Evolutionary conservation across 2,888 invertebrate species (phyloP).

Genomic region (Callosobruchus maculatus): DNA sequence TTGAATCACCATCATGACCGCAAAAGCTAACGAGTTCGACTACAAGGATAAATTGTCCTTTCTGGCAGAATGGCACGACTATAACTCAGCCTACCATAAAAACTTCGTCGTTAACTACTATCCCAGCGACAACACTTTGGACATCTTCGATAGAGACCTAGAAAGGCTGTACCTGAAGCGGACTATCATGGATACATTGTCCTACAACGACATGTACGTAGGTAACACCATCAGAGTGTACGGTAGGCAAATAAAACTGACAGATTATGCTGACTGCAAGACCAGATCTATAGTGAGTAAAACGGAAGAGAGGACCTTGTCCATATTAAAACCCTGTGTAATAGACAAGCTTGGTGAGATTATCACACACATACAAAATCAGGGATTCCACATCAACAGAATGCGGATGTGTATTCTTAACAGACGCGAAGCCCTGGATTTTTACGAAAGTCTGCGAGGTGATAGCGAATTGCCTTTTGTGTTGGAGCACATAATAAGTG

Average conservation of each 20-base stretch:
- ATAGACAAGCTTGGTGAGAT: slow-evolving; percentile 71
- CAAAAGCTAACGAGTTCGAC: slow-evolving; percentile 37
- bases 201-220: slow-evolving; percentile 66
- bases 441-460: slow-evolving; percentile 58
- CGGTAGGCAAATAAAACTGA: slow-evolving; percentile 65
- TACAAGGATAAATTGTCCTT: slow-evolving; percentile 60
- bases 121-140: slow-evolving; percentile 72
- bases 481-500: slow-evolving; percentile 63
- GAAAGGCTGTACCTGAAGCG: slow-evolving; percentile 55
- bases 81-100: slow-evolving; percentile 68
- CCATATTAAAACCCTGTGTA: slow-evolving; percentile 72
- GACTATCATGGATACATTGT: slow-evolving; percentile 64
- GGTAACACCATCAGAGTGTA: slow-evolving; percentile 65
- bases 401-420: slow-evolving; percentile 70
- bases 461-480: slow-evolving; percentile 63
- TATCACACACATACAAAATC: slow-evolving; percentile 60
- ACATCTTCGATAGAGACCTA: slow-evolving; percentile 55
- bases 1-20: not conserved
- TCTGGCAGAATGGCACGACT: slow-evolving; percentile 84
- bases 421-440: slow-evolving; percentile 57
- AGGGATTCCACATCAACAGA: slow-evolving; percentile 49
- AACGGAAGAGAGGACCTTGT: slow-evolving; percentile 69
- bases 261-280: slow-evolving; percentile 67
- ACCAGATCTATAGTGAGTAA: slow-evolving; percentile 63
- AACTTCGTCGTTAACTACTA: slow-evolving; percentile 76